phyloP scores from a whole-genome alignment of 2,888 invertebrate genomes.

The Odiellus spinosus region DNA sequence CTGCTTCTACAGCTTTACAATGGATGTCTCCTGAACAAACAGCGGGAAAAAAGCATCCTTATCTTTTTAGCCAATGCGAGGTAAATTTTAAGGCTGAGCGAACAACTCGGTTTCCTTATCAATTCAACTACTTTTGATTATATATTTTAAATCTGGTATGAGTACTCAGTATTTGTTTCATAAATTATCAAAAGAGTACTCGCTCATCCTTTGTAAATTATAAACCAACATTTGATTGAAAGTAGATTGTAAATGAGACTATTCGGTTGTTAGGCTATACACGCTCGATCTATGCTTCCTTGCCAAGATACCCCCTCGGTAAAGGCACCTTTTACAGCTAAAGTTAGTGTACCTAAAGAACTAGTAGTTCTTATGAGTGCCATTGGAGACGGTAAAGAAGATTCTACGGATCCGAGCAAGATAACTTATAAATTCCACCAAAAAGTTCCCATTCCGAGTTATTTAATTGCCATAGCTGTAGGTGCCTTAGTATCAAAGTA shows the following conservation, averaged over 20 bases:
- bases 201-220: too few species aligned
- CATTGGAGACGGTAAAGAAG: slow-evolving; percentile 37
- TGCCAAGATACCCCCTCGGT: slow-evolving; percentile 85
- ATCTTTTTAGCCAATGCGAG: slow-evolving; percentile 42
- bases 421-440: slow-evolving; percentile 43
- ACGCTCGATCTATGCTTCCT: slow-evolving; percentile 73
- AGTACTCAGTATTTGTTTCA: slow-evolving; percentile 1
- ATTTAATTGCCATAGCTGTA: slow-evolving; percentile 74
- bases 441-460: slow-evolving; percentile 65
- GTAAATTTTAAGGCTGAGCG: slow-evolving; percentile 20
- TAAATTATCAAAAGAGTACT: too few species aligned
- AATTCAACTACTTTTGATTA: too few species aligned
- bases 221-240: too few species aligned
- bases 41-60: slow-evolving; percentile 67
- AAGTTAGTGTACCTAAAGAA: slow-evolving; percentile 48
- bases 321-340: slow-evolving; percentile 66
- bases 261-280: slow-evolving; percentile 47
- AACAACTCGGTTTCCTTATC: too few species aligned
- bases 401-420: slow-evolving; percentile 30
- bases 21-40: slow-evolving; percentile 80
- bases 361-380: slow-evolving; percentile 82
- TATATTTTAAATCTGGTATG: too few species aligned
- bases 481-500: slow-evolving; percentile 49
- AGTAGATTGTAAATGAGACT: slow-evolving; percentile 20
- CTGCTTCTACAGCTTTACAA: slow-evolving; percentile 66